phyloP scores from a whole-genome alignment of 30 jellyfish, hydroid and myxozoan species.

The Sanderia malayensis region DNA sequence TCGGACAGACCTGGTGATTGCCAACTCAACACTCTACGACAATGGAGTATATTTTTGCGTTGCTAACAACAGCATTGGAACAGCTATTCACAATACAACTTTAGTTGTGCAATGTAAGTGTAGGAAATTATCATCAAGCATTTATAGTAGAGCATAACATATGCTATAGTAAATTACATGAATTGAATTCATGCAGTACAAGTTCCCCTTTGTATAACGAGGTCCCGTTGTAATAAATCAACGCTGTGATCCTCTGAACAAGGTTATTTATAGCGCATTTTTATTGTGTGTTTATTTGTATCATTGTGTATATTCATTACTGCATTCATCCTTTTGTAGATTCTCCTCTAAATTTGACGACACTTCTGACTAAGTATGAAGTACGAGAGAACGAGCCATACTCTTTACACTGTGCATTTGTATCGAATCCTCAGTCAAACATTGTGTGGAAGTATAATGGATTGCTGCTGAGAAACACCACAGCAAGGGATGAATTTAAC shows the following conservation, averaged over 20 bases:
- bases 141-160: no score
- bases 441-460: slow-evolving; percentile 30
- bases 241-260: no score
- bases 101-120: slow-evolving; percentile 47
- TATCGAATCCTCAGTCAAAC: slow-evolving; percentile 11
- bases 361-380: neutral
- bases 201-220: no score
- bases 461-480: neutral
- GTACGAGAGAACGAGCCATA: slow-evolving; percentile 4
- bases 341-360: slow-evolving; percentile 5
- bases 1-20: slow-evolving; percentile 18
- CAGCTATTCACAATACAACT: slow-evolving; percentile 18
- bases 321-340: slow-evolving; percentile 28
- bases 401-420: slow-evolving; percentile 11
- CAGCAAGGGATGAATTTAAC: neutral
- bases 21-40: slow-evolving; percentile 24
- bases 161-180: no score
- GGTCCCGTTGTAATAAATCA: no score
- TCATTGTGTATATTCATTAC: no score
- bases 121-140: neutral
- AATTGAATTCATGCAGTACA: no score
- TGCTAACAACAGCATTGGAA: slow-evolving; percentile 39
- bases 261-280: no score
- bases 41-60: slow-evolving; percentile 37
- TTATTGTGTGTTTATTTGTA: no score